A percentile compares a stretch with the other conserved stretches of the same genome.
These are phyloP conservation scores for Lordiphosa andalusiaca DNA, from an alignment of 2,888 invertebrate genomes.

Conservation along the genomic window DNA sequence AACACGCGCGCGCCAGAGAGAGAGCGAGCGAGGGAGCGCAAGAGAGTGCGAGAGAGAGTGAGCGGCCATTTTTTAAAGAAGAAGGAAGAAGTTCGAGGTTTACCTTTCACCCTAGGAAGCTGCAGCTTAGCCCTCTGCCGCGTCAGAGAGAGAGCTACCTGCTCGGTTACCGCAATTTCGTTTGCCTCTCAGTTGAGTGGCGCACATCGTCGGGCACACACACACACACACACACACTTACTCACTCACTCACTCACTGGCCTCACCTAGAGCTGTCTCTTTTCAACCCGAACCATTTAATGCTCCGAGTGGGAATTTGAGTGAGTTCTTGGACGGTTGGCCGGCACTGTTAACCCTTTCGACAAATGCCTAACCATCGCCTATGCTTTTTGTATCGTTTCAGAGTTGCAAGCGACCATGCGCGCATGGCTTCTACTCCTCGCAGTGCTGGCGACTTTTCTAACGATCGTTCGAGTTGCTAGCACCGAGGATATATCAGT, in stretches of 20 bases:
- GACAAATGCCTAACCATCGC: conserved; percentile 69
- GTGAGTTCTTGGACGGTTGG: neutral
- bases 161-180: conserved; percentile 11
- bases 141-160: conserved; percentile 28
- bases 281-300: conserved; percentile 22
- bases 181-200: conserved; percentile 32
- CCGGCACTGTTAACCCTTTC: conserved; percentile 65
- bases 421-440: conserved; percentile 81
- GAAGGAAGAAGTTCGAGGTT: conserved; percentile 12
- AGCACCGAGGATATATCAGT: conserved; percentile 80
- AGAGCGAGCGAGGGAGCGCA: neutral
- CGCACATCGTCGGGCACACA: conserved; percentile 41
- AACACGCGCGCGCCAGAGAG: conserved; percentile 45
- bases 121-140: conserved; percentile 8
- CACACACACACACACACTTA: conserved; percentile 20
- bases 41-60: neutral
- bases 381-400: conserved; percentile 77
- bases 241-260: conserved; percentile 10
- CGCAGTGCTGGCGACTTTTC: conserved; percentile 81
- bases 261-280: conserved; percentile 30
- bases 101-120: conserved; percentile 36
- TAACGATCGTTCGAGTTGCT: conserved; percentile 81
- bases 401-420: conserved; percentile 81
- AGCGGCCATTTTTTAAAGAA: conserved; percentile 28
- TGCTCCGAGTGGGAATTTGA: conserved; percentile 17